Evolutionary conservation across 2,888 invertebrate genomes (phyloP), one percentile per base, ranked within the genome.

Genomic region (Rugalucina vietnamica): DNA sequence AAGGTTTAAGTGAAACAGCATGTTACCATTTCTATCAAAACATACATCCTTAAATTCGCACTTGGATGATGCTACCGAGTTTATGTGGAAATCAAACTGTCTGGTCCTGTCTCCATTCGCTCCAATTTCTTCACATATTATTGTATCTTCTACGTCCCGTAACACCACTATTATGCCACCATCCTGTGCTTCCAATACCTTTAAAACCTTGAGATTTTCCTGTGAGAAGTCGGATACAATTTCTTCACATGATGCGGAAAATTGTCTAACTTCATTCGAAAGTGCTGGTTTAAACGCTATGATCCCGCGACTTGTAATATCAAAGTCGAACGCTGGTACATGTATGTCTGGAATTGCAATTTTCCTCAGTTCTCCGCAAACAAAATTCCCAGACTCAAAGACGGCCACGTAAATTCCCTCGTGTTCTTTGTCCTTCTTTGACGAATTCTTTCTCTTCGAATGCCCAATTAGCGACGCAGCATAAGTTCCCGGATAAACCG

Each of bases 301-400:
- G 21, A 79, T n/a, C 14, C 85, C 85, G 12, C 82, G 70, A 37
- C 79, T 83, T 12, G 83, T 81, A 32, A 87, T 85, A 14, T 87
- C 85, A 77, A 87, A 87, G 65, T 87, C 87, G 60, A 87, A 87
- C 1, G 79, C 83, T 0, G 87, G 87, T 36, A 84, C 86, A n/a
- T n/a, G n/a, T n/a, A 34, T 65, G 50, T 87, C 87, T 3, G 87
- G 87, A 27, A 87, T 87, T 1, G 85, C 85, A 18, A 87, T 79
- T 74, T 85, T 87, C 32, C 87, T 76, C 0, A 87, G 76, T 50
- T 87, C 87, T 0, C 87, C 87, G 60, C 85, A 85, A 14, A 85
- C 77, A 75, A 87, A 87, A 43, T 83, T 79, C 5, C 87, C 87
- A 18, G 54, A 65, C 32, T 85, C 83, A 8, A 87, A 54, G 14